A percentile compares a stretch with the other conserved stretches of the same genome.
These are phyloP conservation scores for Whitmania pigra DNA, from an alignment of 1,140 invertebrate genomes.

Conservation along the genomic window DNA sequence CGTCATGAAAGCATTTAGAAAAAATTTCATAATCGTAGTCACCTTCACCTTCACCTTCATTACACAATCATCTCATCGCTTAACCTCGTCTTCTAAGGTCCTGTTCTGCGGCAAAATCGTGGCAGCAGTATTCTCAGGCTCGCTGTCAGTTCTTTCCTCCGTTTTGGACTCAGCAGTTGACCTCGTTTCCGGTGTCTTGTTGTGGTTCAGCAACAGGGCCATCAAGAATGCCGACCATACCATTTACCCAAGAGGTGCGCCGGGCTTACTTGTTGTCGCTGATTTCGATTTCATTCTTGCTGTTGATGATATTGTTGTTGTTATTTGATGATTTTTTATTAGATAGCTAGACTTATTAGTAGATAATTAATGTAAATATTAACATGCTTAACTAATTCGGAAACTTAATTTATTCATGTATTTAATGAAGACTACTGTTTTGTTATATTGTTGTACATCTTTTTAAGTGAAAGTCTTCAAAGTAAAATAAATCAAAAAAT, in stretches of 20 bases:
- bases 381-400: too few species aligned
- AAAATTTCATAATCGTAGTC: neutral
- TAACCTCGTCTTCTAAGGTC: neutral
- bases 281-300: neutral
- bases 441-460: too few species aligned
- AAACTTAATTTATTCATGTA: too few species aligned
- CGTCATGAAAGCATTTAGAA: too few species aligned
- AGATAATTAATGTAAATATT: neutral
- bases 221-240: slow-evolving; percentile 35
- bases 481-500: too few species aligned
- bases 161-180: slow-evolving; percentile 37
- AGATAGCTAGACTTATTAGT: too few species aligned
- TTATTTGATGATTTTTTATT: neutral
- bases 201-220: slow-evolving; percentile 32
- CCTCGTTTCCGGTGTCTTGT: slow-evolving; percentile 35
- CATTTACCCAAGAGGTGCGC: slow-evolving; percentile 32
- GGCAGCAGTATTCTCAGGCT: slow-evolving; percentile 37
- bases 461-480: too few species aligned
- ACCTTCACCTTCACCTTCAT: neutral
- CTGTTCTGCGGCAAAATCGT: slow-evolving; percentile 32
- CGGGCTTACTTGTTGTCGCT: neutral
- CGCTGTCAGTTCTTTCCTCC: slow-evolving; percentile 35
- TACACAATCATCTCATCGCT: neutral
- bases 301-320: neutral
- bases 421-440: too few species aligned